These are phyloP conservation scores for Cheirogaleus major DNA, from an alignment of 2,797 vertebrate species.

Conservation along the genomic window DNA sequence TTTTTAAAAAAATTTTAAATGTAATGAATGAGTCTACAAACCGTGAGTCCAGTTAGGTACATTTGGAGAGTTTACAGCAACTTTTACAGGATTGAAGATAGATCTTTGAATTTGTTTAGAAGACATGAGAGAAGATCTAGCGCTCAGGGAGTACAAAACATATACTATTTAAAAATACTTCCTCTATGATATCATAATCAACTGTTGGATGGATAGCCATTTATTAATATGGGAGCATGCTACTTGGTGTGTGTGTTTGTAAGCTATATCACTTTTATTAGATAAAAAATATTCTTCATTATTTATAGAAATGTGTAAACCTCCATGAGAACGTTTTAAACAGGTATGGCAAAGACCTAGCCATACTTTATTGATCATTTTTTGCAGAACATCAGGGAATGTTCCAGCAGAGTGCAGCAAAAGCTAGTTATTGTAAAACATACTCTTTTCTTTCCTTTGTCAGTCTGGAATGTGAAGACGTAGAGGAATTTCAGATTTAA, in stretches of 20 bases:
- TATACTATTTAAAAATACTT: not conserved
- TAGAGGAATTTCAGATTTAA: not conserved
- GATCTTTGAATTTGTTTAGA: not conserved
- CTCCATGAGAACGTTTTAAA: not conserved
- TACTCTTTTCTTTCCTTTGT: slow-evolving; percentile 45
- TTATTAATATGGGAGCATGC: not conserved
- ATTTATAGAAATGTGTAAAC: not conserved
- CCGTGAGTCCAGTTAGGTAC: not conserved
- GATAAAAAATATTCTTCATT: not conserved
- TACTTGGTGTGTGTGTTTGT: not conserved
- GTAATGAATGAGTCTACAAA: not conserved
- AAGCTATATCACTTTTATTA: not conserved
- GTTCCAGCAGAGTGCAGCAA: slow-evolving; percentile 88
- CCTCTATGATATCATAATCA: not conserved
- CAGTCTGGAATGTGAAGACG: not conserved
- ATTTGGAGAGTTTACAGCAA: not conserved
- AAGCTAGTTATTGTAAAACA: slow-evolving; percentile 80
- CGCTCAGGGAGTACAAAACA: not conserved
- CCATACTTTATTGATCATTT: not conserved
- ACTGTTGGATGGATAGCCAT: not conserved
- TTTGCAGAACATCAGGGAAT: slow-evolving; percentile 61
- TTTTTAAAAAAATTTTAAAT: not conserved
- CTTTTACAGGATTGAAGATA: not conserved
- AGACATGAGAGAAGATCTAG: slow-evolving; percentile 19
- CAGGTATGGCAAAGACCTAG: not conserved